A percentile compares a stretch with the other conserved stretches of the same genome.
These are phyloP conservation scores for Platorchestia sp. DNA, from an alignment of 1,140 invertebrate species.

Conservation along the genomic window DNA sequence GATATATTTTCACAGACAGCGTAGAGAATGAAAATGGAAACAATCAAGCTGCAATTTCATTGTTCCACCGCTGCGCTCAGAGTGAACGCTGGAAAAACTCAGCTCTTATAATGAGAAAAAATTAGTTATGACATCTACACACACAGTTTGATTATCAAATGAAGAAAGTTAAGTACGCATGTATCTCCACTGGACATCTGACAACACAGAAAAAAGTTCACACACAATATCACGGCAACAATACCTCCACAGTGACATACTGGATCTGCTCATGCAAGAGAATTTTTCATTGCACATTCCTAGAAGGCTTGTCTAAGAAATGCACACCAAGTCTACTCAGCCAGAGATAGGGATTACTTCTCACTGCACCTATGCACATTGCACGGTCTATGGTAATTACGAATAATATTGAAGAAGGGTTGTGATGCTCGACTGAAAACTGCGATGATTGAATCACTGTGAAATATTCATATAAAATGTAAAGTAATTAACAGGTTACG, in stretches of 20 bases:
- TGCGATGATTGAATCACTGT: neutral
- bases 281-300: neutral
- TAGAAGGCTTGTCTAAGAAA: neutral
- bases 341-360: neutral
- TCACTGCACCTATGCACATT: neutral
- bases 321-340: neutral
- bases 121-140: neutral
- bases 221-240: neutral
- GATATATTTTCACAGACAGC: neutral
- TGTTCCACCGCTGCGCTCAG: neutral
- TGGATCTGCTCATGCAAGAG: neutral
- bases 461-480: neutral
- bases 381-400: neutral
- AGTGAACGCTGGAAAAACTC: neutral
- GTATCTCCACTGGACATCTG: neutral
- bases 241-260: neutral
- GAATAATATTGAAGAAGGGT: neutral
- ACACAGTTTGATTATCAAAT: neutral
- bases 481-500: neutral
- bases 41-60: neutral
- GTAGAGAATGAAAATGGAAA: neutral
- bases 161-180: neutral
- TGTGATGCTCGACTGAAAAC: neutral
- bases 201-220: neutral
- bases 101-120: neutral